phyloP scores from a whole-genome alignment of 2,888 invertebrate genomes.

The Neoaliturus tenellus region DNA sequence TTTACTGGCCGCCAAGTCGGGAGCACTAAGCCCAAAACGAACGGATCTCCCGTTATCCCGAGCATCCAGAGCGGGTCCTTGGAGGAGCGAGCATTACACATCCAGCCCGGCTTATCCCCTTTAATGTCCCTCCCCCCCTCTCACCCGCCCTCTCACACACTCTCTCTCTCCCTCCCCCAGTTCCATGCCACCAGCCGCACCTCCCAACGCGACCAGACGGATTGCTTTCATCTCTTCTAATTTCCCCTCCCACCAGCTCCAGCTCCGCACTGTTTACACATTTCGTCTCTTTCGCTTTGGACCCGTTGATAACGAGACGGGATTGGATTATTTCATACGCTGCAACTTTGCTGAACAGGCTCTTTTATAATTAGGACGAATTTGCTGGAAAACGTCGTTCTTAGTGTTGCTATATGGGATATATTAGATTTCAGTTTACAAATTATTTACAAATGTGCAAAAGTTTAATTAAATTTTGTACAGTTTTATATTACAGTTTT shows the following conservation, averaged over 20 bases:
- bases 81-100: conserved; percentile 7
- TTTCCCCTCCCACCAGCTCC: neutral
- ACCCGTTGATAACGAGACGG: neutral
- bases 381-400: neutral
- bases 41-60: neutral
- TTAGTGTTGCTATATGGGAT: no score
- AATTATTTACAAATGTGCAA: no score
- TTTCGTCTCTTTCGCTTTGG: neutral
- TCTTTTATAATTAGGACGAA: neutral
- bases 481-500: no score
- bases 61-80: neutral
- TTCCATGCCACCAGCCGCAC: neutral
- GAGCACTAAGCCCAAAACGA: neutral
- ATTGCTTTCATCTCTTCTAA: conserved; percentile 40
- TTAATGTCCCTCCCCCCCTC: neutral
- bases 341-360: no score
- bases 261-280: conserved; percentile 18
- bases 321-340: neutral
- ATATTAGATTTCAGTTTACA: no score
- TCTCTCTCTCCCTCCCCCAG: neutral
- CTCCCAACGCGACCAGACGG: conserved; percentile 29
- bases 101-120: conserved; percentile 24
- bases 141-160: neutral
- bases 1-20: neutral
- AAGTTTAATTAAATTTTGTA: no score